Evolutionary conservation across 2,797 vertebrate genomes (phyloP).

Genomic region (Labeo calbasu): DNA sequence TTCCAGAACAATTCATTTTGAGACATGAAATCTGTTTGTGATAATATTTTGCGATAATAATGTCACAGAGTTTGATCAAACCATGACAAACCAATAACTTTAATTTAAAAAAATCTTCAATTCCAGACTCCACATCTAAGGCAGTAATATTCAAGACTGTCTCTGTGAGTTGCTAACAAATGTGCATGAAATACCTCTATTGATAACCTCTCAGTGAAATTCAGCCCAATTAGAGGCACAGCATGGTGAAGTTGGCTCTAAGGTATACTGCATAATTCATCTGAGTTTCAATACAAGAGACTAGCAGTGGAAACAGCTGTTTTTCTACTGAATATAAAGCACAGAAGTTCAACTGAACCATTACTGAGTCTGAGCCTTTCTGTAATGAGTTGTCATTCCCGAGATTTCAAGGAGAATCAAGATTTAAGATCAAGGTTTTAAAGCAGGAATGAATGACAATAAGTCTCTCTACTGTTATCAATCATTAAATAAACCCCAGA

Average conservation of each 20-base stretch:
- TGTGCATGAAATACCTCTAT: conserved; percentile 32
- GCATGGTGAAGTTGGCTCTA: conserved; percentile 32
- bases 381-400: conserved; percentile 30
- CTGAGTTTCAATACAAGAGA: conserved; percentile 12
- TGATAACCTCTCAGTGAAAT: conserved; percentile 45
- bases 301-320: conserved; percentile 43
- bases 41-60: conserved; percentile 17
- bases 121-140: conserved; percentile 3
- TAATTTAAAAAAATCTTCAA: background rate
- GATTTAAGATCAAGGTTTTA: conserved; percentile 26
- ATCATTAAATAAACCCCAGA: background rate
- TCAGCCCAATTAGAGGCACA: conserved; percentile 47
- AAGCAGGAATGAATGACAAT: background rate
- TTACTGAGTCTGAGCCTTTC: conserved; percentile 17
- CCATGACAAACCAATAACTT: conserved; percentile 12
- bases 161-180: conserved; percentile 41
- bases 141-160: conserved; percentile 20
- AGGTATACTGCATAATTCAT: conserved; percentile 56
- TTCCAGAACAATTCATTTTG: conserved; percentile 30
- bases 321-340: conserved; percentile 39
- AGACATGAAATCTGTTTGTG: background rate
- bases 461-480: background rate
- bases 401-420: conserved; percentile 3
- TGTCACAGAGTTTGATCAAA: conserved; percentile 6
- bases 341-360: conserved; percentile 25